These are phyloP conservation scores for Oryzias melastigma DNA, from an alignment of 2,113 vertebrate species.

Conservation along the genomic window DNA sequence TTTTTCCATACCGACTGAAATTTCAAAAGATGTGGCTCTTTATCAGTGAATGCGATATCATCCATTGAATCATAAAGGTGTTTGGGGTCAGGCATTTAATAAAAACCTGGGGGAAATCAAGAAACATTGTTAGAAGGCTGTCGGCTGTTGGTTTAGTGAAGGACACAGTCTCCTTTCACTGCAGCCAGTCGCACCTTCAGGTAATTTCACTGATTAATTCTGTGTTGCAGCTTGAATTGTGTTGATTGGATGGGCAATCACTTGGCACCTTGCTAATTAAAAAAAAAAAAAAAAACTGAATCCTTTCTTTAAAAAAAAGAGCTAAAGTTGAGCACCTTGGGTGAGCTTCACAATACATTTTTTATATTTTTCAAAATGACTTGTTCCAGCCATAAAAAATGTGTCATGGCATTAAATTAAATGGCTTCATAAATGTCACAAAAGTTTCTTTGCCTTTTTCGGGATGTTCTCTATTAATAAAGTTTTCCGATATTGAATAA, in stretches of 20 bases:
- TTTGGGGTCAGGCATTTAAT: neutral
- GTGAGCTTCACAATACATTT: slow-evolving; percentile 6
- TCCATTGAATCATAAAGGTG: neutral
- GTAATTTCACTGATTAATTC: slow-evolving; percentile 33
- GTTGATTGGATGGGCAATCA: slow-evolving; percentile 30
- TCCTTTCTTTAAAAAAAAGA: neutral
- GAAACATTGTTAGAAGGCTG: slow-evolving; percentile 10
- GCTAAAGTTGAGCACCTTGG: neutral
- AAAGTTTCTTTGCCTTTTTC: neutral
- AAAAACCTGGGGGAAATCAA: neutral
- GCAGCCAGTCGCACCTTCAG: neutral
- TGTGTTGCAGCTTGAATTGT: slow-evolving; percentile 10
- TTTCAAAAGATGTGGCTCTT: neutral
- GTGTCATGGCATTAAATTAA: slow-evolving; percentile 1
- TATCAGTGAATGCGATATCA: neutral
- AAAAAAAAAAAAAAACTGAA: no score
- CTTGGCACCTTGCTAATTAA: neutral
- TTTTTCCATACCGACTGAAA: no score
- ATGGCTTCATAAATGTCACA: neutral
- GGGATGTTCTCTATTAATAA: neutral
- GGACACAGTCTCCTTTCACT: slow-evolving; percentile 10
- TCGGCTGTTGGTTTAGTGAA: neutral
- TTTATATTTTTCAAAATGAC: neutral
- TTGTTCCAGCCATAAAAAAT: neutral
- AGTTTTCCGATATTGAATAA: neutral